phyloP scores from a whole-genome alignment of 1,140 invertebrate species.

The Camponotus floridanus region DNA sequence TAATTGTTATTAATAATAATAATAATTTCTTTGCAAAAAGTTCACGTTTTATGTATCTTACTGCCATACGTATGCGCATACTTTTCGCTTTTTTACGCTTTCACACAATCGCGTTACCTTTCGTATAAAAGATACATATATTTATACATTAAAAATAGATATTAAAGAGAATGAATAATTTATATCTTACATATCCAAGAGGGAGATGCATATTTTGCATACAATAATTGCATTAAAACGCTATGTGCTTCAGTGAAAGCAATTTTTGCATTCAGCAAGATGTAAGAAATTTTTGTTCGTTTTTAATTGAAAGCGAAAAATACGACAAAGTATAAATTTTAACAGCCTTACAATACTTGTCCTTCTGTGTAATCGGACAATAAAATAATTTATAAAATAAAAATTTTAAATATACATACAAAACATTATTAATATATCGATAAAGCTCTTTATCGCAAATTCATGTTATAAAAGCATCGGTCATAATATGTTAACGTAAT shows the following conservation, averaged over 20 bases:
- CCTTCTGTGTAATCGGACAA: neutral
- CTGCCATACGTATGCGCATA: neutral
- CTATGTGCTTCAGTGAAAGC: constrained; percentile 6
- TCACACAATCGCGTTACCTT: neutral
- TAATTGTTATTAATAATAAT: constrained; percentile 50
- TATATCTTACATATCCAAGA: constrained; percentile 8
- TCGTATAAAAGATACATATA: neutral
- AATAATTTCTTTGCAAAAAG: constrained; percentile 49
- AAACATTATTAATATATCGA: constrained; percentile 47
- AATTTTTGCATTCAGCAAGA: neutral
- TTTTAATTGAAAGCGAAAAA: constrained; percentile 14
- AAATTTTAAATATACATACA: constrained; percentile 25
- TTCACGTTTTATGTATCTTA: constrained; percentile 14
- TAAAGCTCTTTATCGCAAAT: constrained; percentile 66
- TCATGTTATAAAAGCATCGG: constrained; percentile 60
- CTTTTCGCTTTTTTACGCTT: constrained; percentile 1
- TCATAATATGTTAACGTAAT: constrained; percentile 51
- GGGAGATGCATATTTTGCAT: neutral
- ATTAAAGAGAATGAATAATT: neutral
- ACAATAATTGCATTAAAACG: neutral
- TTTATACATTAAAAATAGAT: neutral
- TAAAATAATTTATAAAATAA: constrained; percentile 21
- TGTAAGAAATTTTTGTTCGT: constrained; percentile 1
- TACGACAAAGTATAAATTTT: constrained; percentile 26
- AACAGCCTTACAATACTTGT: constrained; percentile 11